phyloP scores from a whole-genome alignment of 2,888 invertebrate species.

The Byasa hedistus region DNA sequence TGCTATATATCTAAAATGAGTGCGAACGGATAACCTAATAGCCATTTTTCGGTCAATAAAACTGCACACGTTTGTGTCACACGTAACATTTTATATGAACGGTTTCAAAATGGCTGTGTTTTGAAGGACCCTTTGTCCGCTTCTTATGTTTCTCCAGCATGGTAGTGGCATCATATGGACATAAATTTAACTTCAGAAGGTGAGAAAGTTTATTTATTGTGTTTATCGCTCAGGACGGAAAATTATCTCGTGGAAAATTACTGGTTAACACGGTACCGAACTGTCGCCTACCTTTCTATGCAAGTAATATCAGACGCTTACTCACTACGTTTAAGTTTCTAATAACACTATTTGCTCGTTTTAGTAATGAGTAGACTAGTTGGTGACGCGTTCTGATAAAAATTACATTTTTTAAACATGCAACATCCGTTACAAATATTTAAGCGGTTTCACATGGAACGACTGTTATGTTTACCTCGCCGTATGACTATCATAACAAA shows the following conservation, averaged over 20 bases:
- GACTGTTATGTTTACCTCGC: slow-evolving; percentile 27
- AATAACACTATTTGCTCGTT: slow-evolving; percentile 59
- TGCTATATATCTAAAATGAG: slow-evolving; percentile 74
- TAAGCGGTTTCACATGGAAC: slow-evolving; percentile 11
- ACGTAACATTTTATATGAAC: slow-evolving; percentile 76
- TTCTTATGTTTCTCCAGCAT: slow-evolving; percentile 83
- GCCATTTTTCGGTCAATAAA: slow-evolving; percentile 48
- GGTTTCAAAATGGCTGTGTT: slow-evolving; percentile 86
- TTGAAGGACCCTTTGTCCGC: slow-evolving; percentile 84
- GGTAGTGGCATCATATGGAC: slow-evolving; percentile 83
- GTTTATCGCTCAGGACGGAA: slow-evolving; percentile 43
- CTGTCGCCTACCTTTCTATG: slow-evolving; percentile 72
- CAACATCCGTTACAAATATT: slow-evolving; percentile 17
- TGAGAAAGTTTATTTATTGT: slow-evolving; percentile 64
- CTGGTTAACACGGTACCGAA: slow-evolving; percentile 64
- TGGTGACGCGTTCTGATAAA: slow-evolving; percentile 36
- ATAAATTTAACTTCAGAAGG: slow-evolving; percentile 83
- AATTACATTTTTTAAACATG: background rate
- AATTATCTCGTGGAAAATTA: slow-evolving; percentile 66
- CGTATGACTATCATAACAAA: slow-evolving; percentile 31
- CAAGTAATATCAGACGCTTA: slow-evolving; percentile 65
- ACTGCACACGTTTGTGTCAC: slow-evolving; percentile 62
- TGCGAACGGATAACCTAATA: slow-evolving; percentile 71
- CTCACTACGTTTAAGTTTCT: slow-evolving; percentile 75
- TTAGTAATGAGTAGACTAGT: slow-evolving; percentile 45